A percentile compares a stretch with the other conserved stretches of the same genome.
Conservation (phyloP, 2,797 vertebrate genomes). For the Enteromius viviparus region DNA sequence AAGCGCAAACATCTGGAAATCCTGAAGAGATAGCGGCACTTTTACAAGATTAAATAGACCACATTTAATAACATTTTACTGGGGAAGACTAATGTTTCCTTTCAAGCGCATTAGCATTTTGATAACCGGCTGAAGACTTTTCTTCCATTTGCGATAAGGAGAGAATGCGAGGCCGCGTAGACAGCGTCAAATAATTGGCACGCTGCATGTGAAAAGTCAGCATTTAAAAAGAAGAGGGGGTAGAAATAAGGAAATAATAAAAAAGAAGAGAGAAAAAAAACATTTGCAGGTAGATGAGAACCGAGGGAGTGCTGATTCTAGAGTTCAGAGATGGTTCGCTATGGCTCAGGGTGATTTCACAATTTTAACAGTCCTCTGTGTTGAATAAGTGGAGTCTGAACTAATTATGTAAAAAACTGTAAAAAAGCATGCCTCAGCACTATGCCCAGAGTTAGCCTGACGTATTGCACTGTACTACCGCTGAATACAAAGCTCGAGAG, state of each 20-base stretch:
- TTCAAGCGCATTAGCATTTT: constrained; percentile 70
- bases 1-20: constrained; percentile 66
- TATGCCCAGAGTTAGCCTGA: constrained; percentile 27
- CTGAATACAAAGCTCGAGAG: neutral
- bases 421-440: constrained; percentile 20
- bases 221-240: constrained; percentile 56
- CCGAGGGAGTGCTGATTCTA: constrained; percentile 55
- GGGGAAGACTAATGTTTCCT: constrained; percentile 71
- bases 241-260: constrained; percentile 40
- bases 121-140: constrained; percentile 71
- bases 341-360: constrained; percentile 46
- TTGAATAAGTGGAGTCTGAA: constrained; percentile 49
- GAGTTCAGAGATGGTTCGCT: constrained; percentile 47
- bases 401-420: constrained; percentile 58
- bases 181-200: constrained; percentile 68
- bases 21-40: constrained; percentile 68
- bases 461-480: constrained; percentile 27
- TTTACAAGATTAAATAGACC: constrained; percentile 72
- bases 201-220: constrained; percentile 66
- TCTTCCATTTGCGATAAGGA: constrained; percentile 68
- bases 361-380: constrained; percentile 48
- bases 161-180: constrained; percentile 54
- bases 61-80: constrained; percentile 73
- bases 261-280: neutral
- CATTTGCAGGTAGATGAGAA: constrained; percentile 52